Evolutionary conservation across 2,888 invertebrate genomes (phyloP).

Genomic region (Stegana nigrithorax): DNA sequence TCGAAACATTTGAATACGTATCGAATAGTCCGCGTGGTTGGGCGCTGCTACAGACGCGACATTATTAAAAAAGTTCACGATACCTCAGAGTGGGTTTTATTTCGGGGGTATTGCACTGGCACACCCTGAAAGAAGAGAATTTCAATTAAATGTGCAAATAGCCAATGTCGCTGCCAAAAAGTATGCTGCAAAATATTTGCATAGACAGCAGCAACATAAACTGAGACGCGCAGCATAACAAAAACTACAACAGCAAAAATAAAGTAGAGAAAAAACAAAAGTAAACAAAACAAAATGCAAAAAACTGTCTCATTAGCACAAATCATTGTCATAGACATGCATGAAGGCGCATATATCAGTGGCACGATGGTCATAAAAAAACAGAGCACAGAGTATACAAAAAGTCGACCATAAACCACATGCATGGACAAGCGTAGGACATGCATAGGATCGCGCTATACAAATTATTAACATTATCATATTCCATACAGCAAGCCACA

Average conservation of each 20-base stretch:
- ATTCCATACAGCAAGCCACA: constrained; percentile 35
- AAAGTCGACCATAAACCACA: constrained; percentile 25
- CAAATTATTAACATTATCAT: constrained; percentile 63
- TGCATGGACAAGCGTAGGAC: constrained; percentile 16
- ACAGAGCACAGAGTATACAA: constrained; percentile 36
- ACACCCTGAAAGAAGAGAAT: too few species aligned
- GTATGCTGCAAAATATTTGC: constrained; percentile 31
- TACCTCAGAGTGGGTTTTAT: too few species aligned
- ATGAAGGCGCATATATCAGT: constrained; percentile 43
- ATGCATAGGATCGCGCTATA: constrained; percentile 9
- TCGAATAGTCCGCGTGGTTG: too few species aligned
- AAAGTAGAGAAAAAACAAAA: not conserved
- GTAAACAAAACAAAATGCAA: not conserved
- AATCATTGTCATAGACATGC: constrained; percentile 43
- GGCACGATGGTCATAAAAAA: constrained; percentile 4
- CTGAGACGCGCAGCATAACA: too few species aligned
- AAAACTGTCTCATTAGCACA: constrained; percentile 47
- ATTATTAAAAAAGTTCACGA: too few species aligned
- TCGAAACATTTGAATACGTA: constrained; percentile 23
- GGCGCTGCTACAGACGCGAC: too few species aligned
- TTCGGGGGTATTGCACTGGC: too few species aligned
- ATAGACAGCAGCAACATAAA: constrained; percentile 17
- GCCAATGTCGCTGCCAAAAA: constrained; percentile 26
- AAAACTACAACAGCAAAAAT: not conserved
- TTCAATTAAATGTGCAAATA: constrained; percentile 44